These are phyloP conservation scores for Plectrocnemia conspersa DNA, from an alignment of 1,140 invertebrate genomes.

Conservation along the genomic window DNA sequence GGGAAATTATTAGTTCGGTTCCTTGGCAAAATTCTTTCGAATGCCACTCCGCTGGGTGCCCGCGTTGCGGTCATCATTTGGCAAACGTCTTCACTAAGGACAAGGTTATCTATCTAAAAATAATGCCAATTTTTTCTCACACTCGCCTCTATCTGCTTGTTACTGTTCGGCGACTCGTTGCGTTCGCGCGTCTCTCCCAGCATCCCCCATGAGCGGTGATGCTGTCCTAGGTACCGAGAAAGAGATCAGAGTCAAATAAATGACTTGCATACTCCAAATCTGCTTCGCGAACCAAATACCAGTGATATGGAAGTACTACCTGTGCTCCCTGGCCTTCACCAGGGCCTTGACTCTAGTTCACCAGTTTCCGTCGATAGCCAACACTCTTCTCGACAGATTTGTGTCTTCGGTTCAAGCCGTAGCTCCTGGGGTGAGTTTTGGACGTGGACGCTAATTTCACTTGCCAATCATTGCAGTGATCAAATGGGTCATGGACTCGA, in stretches of 20 bases:
- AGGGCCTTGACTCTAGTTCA: conserved; percentile 1
- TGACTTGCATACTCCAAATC: conserved; percentile 7
- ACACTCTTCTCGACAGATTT: conserved; percentile 13
- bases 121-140: not conserved
- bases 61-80: conserved; percentile 11
- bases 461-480: no score
- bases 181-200: not conserved
- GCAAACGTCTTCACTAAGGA: conserved; percentile 13
- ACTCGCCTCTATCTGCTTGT: not conserved
- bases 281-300: conserved; percentile 3
- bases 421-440: not conserved
- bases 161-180: not conserved
- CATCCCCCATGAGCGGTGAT: not conserved
- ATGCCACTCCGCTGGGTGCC: not conserved
- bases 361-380: conserved; percentile 10
- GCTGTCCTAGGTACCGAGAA: not conserved
- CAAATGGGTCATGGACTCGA: no score
- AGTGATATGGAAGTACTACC: conserved; percentile 9
- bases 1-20: not conserved
- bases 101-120: conserved; percentile 16
- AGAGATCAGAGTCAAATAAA: not conserved
- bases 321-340: conserved; percentile 13
- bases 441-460: no score
- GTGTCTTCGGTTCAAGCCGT: not conserved
- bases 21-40: not conserved